Conservation (phyloP, 1,140 invertebrate genomes). For the Hormaphis cornu region DNA sequence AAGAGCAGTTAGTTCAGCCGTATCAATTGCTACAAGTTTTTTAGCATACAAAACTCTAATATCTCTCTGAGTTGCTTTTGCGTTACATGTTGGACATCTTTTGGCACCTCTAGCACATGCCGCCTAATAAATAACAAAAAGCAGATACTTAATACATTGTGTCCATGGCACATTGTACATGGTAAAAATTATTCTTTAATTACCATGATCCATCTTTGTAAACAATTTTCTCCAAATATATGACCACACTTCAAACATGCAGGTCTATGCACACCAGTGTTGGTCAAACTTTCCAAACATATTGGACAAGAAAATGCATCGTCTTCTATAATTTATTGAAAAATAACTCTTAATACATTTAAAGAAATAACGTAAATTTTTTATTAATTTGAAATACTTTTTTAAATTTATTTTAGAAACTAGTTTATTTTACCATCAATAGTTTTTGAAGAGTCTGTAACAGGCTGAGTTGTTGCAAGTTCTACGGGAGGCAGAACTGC, state of each 20-base stretch:
- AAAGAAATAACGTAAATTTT: no score
- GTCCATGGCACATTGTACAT: background rate
- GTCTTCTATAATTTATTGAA: constrained; percentile 45
- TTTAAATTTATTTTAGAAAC: no score
- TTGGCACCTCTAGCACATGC: background rate
- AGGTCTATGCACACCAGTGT: constrained; percentile 71
- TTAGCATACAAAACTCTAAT: constrained; percentile 64
- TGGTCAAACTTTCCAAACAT: constrained; percentile 78
- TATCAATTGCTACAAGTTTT: constrained; percentile 54
- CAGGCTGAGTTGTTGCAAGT: background rate
- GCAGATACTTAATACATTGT: background rate
- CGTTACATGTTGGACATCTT: constrained; percentile 79
- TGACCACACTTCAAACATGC: constrained; percentile 81
- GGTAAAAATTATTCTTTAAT: background rate
- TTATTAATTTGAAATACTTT: no score
- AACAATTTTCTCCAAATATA: constrained; percentile 76
- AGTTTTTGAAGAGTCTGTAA: no score
- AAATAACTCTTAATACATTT: no score
- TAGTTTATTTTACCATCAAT: no score
- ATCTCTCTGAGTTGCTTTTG: constrained; percentile 60
- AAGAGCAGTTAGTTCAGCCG: constrained; percentile 50
- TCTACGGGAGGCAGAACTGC: background rate
- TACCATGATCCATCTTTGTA: constrained; percentile 63
- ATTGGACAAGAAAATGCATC: constrained; percentile 71
- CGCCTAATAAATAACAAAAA: background rate